Evolutionary conservation across 2,888 invertebrate species (phyloP), one percentile per base, ranked within the genome.

Genomic region (Caenorhabditis sp.): DNA sequence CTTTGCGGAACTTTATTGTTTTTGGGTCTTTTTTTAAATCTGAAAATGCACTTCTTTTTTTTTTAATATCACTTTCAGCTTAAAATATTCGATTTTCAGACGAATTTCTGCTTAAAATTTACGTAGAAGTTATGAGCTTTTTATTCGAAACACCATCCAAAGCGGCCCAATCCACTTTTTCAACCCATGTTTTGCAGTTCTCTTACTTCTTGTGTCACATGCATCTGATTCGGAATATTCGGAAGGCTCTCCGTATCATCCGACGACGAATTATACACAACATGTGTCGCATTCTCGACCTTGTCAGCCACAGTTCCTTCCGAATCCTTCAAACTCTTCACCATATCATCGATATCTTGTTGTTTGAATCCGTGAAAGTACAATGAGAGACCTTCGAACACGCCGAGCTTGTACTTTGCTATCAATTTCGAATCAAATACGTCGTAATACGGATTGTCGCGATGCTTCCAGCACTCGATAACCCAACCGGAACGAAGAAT

Each of bases 351-450:
- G 3, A 67, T 66, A 21, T 75, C 75, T 21, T 64, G 38, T 12
- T 58, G 57, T 50, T 65, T 68, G 64, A 79, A 81, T 5, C 80
- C 76, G 50, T 64, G 57, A 31, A 76, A 71, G 21, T 54, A 66
- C 7, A 80, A 58, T n/a, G 63, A 69, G 53, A 81, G 70, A 1
- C 66, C 72, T 65, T 69, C 77, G 59, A 78, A 82, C 49, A 74
- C 73, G 14, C 60, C 50, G 17, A 76, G 57, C 53, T 31, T 20
- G 52, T 58, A 63, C 52, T 25, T 7, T 12, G 17, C 43, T 49
- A 70, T 62, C 10, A 75, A 62, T 43, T 69, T 59, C 26, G 60
- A 36, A 0, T 70, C 67, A 14, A 75, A 64, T 8, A 75, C 75
- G 61, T 75, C 56, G 26, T 64, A 75, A 20, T 67, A 56, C 3